Evolutionary conservation across 2,888 invertebrate genomes (phyloP), one percentile per base, ranked within the genome.

Genomic region (Tribolium freemani): DNA sequence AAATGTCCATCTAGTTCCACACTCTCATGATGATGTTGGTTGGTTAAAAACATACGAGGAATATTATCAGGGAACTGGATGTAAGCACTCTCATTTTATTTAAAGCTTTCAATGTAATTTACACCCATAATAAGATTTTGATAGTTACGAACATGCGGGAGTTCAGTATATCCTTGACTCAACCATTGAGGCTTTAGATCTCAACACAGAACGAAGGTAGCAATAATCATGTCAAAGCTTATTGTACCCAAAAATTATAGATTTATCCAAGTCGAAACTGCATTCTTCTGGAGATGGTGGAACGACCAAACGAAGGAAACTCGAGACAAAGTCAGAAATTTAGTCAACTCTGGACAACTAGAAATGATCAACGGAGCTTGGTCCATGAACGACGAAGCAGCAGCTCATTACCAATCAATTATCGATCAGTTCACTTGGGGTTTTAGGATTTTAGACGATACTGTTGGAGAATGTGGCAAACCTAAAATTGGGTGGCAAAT

Each of bases 11-110:
- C 86, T 96, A 0, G 89, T 93, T 0, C 90, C 96, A 0, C 96
- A 97, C 82, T 93, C 95, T 0, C 96, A 96, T 82, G 95, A 96
- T 79, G 96, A 96, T 81, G 94, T 95, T 0, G 96, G 96, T 45
- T 96, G 96, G 96, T 85, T 96, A 45, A 94, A 95, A 84, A 96
- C 96, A 0, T 93, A 95, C 0, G 96, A 97, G 83, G 94, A 96
- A 83, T 97, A 97, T 82, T 96, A 93, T 80, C 95, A 92, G 83
- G 94, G 94, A 76, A 91, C 71, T 20, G 58, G 57, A 13, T 13
- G 71, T 71, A 51, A 44, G 66, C 13, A 11, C 1, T 11, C 6
- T 48, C 10, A 13, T 10, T 10, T 11, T 10, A 0, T 51, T 54
- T 21, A 5, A 26, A 44, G 31, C 38, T 5, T 45, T 5, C 26